These are phyloP conservation scores for Dasypogon diadema DNA, from an alignment of 2,888 invertebrate species.

Conservation along the genomic window DNA sequence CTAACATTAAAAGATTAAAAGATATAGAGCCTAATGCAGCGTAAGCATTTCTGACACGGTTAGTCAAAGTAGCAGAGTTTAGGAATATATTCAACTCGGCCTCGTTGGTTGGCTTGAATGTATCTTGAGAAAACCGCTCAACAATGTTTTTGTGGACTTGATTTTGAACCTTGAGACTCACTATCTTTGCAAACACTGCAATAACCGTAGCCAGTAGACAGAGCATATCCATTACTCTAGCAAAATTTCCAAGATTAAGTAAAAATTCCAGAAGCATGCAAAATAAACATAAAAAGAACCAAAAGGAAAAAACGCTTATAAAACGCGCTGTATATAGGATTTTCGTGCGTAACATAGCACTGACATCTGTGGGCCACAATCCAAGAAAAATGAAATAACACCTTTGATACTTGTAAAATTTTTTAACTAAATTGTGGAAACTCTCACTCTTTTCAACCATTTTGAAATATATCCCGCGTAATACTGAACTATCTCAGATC, in stretches of 20 bases:
- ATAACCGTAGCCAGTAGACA: constrained; percentile 11
- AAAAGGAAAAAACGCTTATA: constrained; percentile 8
- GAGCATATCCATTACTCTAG: neutral
- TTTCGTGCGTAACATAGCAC: neutral
- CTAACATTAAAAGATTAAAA: neutral
- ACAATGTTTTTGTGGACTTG: neutral
- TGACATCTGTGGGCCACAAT: neutral
- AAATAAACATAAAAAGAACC: neutral
- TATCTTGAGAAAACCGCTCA: neutral
- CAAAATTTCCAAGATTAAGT: neutral
- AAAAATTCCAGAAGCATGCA: constrained; percentile 14
- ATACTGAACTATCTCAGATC: too few relatives aligned
- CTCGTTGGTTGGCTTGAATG: neutral
- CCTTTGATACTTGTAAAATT: constrained; percentile 7
- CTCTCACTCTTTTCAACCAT: too few relatives aligned
- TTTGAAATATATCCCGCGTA: too few relatives aligned
- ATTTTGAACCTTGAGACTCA: neutral
- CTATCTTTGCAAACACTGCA: constrained; percentile 12
- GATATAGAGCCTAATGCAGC: neutral
- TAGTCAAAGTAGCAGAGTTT: neutral
- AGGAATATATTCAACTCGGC: neutral
- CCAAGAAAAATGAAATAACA: constrained; percentile 8
- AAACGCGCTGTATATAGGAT: neutral
- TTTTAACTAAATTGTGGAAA: too few relatives aligned
- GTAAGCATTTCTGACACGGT: neutral